Conservation (phyloP, 2,113 vertebrate genomes). For the Pseudorasbora parva region DNA sequence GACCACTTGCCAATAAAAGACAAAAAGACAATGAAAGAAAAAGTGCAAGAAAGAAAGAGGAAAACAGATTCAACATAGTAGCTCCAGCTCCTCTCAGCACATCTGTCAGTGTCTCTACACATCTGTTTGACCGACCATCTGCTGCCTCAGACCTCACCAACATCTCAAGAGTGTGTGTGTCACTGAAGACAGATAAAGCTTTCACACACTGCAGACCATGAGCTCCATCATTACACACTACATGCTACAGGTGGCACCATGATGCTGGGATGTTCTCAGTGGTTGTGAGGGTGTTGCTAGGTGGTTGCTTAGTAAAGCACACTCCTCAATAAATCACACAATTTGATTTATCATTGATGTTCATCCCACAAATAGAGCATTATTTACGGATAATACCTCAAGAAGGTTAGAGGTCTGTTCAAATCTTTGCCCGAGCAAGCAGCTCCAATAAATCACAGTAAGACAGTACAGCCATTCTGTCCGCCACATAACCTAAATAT, state of each 20-base stretch:
- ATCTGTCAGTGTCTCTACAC: constrained; percentile 68
- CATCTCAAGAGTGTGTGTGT: constrained; percentile 29
- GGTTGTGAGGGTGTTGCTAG: too few relatives aligned
- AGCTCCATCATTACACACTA: neutral
- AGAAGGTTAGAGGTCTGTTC: neutral
- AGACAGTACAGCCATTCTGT: neutral
- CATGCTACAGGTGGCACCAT: neutral
- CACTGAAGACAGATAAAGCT: neutral
- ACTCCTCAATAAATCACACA: neutral
- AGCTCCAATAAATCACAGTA: neutral
- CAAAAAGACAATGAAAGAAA: neutral
- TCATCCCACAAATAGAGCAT: neutral
- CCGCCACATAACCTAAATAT: constrained; percentile 14
- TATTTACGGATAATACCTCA: neutral
- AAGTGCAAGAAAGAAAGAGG: neutral
- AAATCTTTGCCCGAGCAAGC: neutral
- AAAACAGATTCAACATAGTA: neutral
- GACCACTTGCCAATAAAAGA: neutral
- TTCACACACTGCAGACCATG: neutral
- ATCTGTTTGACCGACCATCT: constrained; percentile 72
- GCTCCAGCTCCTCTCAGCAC: constrained; percentile 45
- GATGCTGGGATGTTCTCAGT: neutral
- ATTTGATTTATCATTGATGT: neutral
- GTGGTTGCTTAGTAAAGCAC: neutral
- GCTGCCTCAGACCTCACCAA: constrained; percentile 57